phyloP scores from a whole-genome alignment of 2,797 vertebrate genomes.

The Rhodeus uyekii region DNA sequence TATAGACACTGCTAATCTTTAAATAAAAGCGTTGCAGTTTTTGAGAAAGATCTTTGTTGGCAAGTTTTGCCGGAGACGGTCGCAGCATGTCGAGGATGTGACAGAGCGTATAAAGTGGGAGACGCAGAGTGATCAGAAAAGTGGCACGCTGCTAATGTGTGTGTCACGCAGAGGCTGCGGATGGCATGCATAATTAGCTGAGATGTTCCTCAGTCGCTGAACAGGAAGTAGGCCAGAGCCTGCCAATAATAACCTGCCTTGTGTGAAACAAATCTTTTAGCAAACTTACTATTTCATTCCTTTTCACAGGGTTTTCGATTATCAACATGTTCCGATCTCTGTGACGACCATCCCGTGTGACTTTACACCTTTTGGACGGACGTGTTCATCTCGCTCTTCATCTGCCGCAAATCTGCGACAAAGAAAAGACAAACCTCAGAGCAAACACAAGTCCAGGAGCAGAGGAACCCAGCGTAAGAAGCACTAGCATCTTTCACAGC shows the following conservation, averaged over 20 bases:
- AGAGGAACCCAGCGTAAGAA: constrained; percentile 61
- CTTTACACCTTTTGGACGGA: constrained; percentile 59
- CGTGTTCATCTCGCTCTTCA: constrained; percentile 57
- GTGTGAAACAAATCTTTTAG: neutral
- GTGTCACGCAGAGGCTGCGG: neutral
- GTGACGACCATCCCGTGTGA: constrained; percentile 43
- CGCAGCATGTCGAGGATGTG: constrained; percentile 4
- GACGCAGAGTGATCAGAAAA: constrained; percentile 8
- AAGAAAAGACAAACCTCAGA: constrained; percentile 55
- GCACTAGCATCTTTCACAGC: neutral
- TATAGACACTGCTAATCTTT: constrained; percentile 31
- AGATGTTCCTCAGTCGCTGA: neutral
- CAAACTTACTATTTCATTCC: neutral
- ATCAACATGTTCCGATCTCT: constrained; percentile 68
- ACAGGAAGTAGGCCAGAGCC: neutral
- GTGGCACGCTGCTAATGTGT: neutral
- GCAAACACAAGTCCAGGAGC: constrained; percentile 53
- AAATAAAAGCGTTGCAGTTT: constrained; percentile 13
- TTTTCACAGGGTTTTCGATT: constrained; percentile 66
- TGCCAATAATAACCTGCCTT: constrained; percentile 18
- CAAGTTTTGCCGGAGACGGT: neutral
- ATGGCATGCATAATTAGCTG: too few relatives aligned
- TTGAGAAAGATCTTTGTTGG: constrained; percentile 23
- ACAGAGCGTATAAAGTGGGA: constrained; percentile 1
- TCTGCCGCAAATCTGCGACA: constrained; percentile 46